Percentiles rank a stretch among this genome's conserved stretches.
Conservation (phyloP, 2,888 invertebrate genomes). For the Neoaliturus tenellus region DNA sequence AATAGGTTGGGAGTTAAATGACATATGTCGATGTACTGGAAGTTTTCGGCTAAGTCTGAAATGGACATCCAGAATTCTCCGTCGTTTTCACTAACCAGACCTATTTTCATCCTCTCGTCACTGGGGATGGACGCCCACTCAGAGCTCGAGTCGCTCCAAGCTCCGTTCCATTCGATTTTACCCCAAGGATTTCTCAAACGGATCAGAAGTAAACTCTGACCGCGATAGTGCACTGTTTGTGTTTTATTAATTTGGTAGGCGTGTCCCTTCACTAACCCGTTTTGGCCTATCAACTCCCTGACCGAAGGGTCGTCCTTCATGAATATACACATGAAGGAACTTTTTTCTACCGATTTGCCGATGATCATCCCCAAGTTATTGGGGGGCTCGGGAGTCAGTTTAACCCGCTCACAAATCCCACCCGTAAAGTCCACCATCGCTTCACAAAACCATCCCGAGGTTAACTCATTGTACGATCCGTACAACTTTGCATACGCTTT, state of each 20-base stretch:
- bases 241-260: background rate
- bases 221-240: background rate
- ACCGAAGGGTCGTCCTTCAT: background rate
- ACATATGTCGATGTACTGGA: background rate
- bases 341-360: background rate
- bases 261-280: background rate
- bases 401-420: background rate
- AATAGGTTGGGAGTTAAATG: background rate
- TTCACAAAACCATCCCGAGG: background rate
- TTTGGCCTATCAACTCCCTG: background rate
- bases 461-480: background rate
- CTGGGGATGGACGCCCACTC: background rate
- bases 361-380: background rate
- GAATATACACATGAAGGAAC: background rate
- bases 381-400: background rate
- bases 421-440: background rate
- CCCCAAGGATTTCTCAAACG: constrained; percentile 6
- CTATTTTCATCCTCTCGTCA: background rate
- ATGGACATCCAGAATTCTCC: background rate
- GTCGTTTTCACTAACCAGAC: background rate
- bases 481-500: background rate
- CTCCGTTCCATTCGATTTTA: background rate
- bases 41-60: background rate
- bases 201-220: background rate
- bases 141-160: background rate